A percentile compares a stretch with the other conserved stretches of the same genome.
Conservation (phyloP, 2,888 invertebrate species). For the Meghimatium bilineatum region DNA sequence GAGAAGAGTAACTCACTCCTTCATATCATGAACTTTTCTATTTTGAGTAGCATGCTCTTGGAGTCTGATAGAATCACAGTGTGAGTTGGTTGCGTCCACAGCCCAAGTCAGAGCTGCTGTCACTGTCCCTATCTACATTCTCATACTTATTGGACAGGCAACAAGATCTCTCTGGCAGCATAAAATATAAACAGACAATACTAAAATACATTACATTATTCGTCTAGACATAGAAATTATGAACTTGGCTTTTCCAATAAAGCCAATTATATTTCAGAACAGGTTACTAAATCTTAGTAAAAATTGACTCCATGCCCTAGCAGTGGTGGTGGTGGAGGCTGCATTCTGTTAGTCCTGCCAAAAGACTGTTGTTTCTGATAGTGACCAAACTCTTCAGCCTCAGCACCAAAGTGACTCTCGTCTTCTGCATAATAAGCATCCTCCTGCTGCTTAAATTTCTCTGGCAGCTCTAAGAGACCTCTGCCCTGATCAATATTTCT, state of each 20-base stretch:
- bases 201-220: not conserved
- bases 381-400: not conserved
- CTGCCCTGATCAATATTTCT: not conserved
- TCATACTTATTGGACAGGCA: too few species aligned
- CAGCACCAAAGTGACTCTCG: not conserved
- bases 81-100: too few species aligned
- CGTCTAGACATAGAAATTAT: not conserved
- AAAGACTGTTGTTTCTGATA: not conserved
- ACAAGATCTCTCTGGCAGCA: too few species aligned
- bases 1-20: too few species aligned
- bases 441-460: slow-evolving; percentile 4
- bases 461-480: not conserved
- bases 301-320: slow-evolving; percentile 5
- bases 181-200: not conserved
- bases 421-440: slow-evolving; percentile 1
- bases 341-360: not conserved
- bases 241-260: not conserved
- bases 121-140: too few species aligned
- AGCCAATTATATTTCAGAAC: not conserved
- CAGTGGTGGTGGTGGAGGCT: not conserved
- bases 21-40: too few species aligned
- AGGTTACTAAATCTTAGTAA: not conserved
- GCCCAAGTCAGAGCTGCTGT: too few species aligned
- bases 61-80: too few species aligned
- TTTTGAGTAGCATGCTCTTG: too few species aligned